Conservation (phyloP, 2,797 vertebrate species). For the Synaphobranchus kaupii region DNA sequence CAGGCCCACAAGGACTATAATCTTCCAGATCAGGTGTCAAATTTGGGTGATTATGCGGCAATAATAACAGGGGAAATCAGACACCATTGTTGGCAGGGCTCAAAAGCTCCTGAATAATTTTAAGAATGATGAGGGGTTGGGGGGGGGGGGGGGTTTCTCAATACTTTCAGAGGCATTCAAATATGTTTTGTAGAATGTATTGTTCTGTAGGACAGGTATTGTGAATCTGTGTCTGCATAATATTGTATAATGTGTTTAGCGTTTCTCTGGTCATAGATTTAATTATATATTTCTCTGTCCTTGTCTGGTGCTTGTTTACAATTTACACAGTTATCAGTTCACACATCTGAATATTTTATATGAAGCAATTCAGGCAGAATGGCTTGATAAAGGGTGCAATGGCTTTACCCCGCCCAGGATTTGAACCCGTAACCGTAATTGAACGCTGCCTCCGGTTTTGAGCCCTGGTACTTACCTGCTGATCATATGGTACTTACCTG, state of each 20-base stretch:
- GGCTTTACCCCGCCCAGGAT: not conserved
- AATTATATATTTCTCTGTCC: too few species aligned
- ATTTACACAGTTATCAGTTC: not conserved
- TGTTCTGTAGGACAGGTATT: not conserved
- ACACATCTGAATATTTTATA: not conserved
- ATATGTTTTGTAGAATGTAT: not conserved
- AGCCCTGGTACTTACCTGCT: not conserved
- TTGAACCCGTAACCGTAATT: not conserved
- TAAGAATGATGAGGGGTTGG: not conserved
- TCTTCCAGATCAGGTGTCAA: conserved; percentile 24
- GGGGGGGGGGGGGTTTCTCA: not conserved
- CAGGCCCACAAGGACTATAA: conserved; percentile 12
- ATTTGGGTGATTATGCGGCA: conserved; percentile 1
- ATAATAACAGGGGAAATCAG: conserved; percentile 6
- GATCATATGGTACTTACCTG: not conserved
- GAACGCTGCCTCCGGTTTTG: not conserved
- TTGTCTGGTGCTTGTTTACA: not conserved
- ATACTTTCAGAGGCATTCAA: not conserved
- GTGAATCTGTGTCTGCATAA: not conserved
- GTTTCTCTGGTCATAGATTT: not conserved
- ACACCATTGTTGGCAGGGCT: not conserved
- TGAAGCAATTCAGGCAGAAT: not conserved
- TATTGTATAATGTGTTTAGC: not conserved
- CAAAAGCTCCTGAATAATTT: not conserved
- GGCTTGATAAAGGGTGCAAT: not conserved